Percentiles rank a stretch among this genome's conserved stretches.
phyloP scores from a whole-genome alignment of 2,113 vertebrate genomes.

The Colinus virginianus region DNA sequence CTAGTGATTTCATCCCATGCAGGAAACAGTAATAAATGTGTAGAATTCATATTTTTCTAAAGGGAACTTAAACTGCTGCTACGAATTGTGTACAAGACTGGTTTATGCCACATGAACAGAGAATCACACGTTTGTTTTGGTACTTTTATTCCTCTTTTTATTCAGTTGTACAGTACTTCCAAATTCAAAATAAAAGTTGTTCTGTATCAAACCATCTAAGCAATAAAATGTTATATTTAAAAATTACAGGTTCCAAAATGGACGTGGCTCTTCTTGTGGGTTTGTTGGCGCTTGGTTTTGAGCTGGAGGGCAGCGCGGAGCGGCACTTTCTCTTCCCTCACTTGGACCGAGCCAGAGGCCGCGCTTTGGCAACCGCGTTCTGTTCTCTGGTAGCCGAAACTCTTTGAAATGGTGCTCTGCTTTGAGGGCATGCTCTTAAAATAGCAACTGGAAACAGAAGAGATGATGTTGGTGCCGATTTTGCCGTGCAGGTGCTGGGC shows the following conservation, averaged over 20 bases:
- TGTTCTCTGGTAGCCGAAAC: neutral
- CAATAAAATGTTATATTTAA: conserved; percentile 98
- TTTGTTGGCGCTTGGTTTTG: neutral
- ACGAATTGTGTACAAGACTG: conserved; percentile 84
- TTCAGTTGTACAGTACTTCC: conserved; percentile 86
- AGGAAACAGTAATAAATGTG: conserved; percentile 82
- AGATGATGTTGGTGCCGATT: neutral
- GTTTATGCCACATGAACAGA: conserved; percentile 88
- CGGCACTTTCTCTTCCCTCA: neutral
- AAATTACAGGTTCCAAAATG: conserved; percentile 61
- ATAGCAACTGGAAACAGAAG: accelerated
- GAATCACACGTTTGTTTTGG: conserved; percentile 83
- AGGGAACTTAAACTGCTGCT: conserved; percentile 90
- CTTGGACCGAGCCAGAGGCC: neutral
- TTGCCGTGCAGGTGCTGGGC: neutral
- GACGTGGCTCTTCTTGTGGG: conserved; percentile 45
- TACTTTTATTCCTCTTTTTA: conserved; percentile 83
- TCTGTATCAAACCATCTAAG: conserved; percentile 96
- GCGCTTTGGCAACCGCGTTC: neutral
- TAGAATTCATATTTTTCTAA: conserved; percentile 88
- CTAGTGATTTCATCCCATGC: conserved; percentile 80
- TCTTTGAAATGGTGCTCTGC: neutral
- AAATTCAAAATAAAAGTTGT: conserved; percentile 89
- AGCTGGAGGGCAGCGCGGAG: accelerated
- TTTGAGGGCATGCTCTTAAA: accelerated